Evolutionary conservation across 2,888 invertebrate species (phyloP).

Genomic region (Cryptus armator): DNA sequence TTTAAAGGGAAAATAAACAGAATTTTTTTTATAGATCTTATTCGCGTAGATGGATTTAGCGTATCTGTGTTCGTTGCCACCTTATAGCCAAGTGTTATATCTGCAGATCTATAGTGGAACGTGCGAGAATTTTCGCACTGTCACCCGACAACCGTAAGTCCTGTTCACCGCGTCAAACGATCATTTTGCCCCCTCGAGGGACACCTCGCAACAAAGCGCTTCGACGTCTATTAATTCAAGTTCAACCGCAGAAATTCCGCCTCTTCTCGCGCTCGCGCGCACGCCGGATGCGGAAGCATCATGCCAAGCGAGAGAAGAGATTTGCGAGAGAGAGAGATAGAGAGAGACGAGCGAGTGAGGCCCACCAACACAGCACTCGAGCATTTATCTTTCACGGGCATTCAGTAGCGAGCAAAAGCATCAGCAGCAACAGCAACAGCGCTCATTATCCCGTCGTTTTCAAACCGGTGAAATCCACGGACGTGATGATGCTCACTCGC

Average conservation of each 20-base stretch:
- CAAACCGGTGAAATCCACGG: constrained; percentile 60
- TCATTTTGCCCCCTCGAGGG: constrained; percentile 36
- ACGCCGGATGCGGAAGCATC: constrained; percentile 78
- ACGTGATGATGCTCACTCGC: constrained; percentile 53
- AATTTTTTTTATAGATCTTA: neutral
- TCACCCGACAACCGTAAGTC: constrained; percentile 79
- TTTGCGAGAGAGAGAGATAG: constrained; percentile 41
- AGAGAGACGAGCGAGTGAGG: constrained; percentile 5
- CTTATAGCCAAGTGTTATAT: neutral
- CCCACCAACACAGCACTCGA: constrained; percentile 56
- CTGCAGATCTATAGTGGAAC: neutral
- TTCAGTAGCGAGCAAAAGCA: constrained; percentile 46
- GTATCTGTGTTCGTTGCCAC: neutral
- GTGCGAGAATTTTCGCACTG: constrained; percentile 79
- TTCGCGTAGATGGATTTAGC: neutral
- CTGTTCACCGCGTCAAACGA: constrained; percentile 50
- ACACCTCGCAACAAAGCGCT: constrained; percentile 67
- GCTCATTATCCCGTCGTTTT: constrained; percentile 63
- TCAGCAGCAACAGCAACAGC: constrained; percentile 19
- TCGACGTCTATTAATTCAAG: constrained; percentile 77
- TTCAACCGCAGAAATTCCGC: constrained; percentile 77
- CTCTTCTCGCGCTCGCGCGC: constrained; percentile 32
- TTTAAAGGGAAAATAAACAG: neutral
- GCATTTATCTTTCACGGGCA: constrained; percentile 64
- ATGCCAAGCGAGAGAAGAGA: constrained; percentile 44